Conservation (phyloP, 2,888 invertebrate species). For the Copidosoma aretas region DNA sequence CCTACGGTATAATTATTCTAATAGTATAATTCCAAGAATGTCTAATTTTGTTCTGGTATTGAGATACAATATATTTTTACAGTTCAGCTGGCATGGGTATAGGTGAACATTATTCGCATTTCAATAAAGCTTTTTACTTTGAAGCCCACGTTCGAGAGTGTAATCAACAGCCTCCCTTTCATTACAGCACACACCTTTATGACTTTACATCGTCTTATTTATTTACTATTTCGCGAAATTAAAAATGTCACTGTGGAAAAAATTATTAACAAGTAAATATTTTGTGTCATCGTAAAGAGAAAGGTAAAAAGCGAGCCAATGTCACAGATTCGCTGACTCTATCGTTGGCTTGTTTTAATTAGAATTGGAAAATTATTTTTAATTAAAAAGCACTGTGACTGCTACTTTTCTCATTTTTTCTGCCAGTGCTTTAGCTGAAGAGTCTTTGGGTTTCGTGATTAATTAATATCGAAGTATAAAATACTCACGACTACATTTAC, state of each 20-base stretch:
- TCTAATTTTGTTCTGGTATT: too few species aligned
- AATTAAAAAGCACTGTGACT: constrained; percentile 24
- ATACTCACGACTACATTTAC: too few species aligned
- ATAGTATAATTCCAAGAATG: too few species aligned
- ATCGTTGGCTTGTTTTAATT: constrained; percentile 24
- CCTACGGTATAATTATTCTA: too few species aligned
- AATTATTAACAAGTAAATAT: constrained; percentile 39
- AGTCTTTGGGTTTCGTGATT: too few species aligned
- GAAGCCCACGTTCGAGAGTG: neutral
- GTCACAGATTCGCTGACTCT: neutral
- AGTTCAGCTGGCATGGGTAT: too few species aligned
- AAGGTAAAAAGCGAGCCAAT: neutral
- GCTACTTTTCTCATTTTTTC: neutral
- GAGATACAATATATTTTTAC: too few species aligned
- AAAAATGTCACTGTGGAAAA: constrained; percentile 34
- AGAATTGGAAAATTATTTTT: constrained; percentile 37
- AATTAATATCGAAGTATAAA: too few species aligned
- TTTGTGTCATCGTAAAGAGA: constrained; percentile 9
- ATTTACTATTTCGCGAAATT: constrained; percentile 22
- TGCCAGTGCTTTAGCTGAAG: too few species aligned
- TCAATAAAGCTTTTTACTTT: too few species aligned
- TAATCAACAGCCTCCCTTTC: neutral
- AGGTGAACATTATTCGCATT: too few species aligned
- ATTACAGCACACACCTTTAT: neutral
- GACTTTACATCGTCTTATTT: neutral